Base-by-base conservation (phyloP, 2,797 vertebrate genomes). In the Monodelphis domestica region DNA sequence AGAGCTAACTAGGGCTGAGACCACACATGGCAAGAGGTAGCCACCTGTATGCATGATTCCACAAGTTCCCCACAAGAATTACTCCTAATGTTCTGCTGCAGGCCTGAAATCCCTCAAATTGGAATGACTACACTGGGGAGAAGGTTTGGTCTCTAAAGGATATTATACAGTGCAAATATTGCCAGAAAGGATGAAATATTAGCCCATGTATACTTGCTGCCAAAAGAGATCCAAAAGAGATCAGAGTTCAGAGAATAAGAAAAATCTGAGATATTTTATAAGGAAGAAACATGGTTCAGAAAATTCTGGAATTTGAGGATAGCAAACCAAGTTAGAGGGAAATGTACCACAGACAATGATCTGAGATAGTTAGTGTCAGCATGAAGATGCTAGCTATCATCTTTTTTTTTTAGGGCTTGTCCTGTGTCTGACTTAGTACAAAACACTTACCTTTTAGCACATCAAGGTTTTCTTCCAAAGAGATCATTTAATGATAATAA, bases 391-490 rank as follows among this genome's bases (percentile, higher is more conserved):
- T 33, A 17, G 6, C 53, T 33, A 17, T 57, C 38, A 59, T 3
- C 88, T 70, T 53, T 28, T 92, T n/a, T 91, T 91, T 57, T 29
- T 90, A 78, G 28, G n/a, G 2, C 52, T 91, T 63, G n/a, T 1
- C 11, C 0, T 45, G 12, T 28, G 24, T 93, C n/a, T 87, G 11
- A 55, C 30, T 38, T 94, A n/a, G 29, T 50, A 95, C 2, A 92
- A 92, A 95, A 12, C 57, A 12, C 24, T 95, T 91, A 29, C 88
- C 50, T 88, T 51, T 89, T 50, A 93, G 53, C 29, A 63, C 84
- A 91, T 96, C 95, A 56, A 91, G 54, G 54, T 94, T 24, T 7
- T 87, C 29, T 93, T 91, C 57, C 78, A 29, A 93, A 38, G 6
- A 88, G 3, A 89, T 30, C 50, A 45, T 26, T 45, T 87, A 9